These are phyloP conservation scores for Agrotis ipsilon DNA, from an alignment of 2,888 invertebrate genomes.

Conservation along the genomic window DNA sequence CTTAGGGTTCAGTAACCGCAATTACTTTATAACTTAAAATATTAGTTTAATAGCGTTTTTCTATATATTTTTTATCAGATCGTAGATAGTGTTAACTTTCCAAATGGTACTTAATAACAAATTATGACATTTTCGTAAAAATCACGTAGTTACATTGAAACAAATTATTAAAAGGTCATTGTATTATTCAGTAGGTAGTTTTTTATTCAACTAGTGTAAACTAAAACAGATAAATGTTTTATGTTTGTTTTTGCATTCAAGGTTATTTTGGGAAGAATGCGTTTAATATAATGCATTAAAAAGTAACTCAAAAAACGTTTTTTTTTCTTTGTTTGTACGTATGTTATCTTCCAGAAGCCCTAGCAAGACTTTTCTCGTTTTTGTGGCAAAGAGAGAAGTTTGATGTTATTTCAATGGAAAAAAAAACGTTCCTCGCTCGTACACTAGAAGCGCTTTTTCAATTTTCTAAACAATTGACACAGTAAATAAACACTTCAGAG, in stretches of 20 bases:
- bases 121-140: constrained; percentile 16
- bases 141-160: constrained; percentile 4
- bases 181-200: neutral
- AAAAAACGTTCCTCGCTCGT: too few relatives aligned
- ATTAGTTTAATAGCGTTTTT: neutral
- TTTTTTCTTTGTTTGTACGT: too few relatives aligned
- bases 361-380: too few relatives aligned
- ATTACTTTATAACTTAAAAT: neutral
- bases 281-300: neutral
- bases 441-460: too few relatives aligned
- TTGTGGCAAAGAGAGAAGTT: too few relatives aligned
- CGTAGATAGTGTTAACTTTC: neutral
- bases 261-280: constrained; percentile 6
- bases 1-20: neutral
- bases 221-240: constrained; percentile 19
- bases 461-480: too few relatives aligned
- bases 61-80: neutral
- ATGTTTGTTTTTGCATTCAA: constrained; percentile 9
- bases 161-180: constrained; percentile 1
- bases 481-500: too few relatives aligned
- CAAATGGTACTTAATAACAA: neutral
- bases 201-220: neutral
- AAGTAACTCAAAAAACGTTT: too few relatives aligned
- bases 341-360: too few relatives aligned
- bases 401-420: too few relatives aligned